A percentile compares a stretch with the other conserved stretches of the same genome.
Conservation (phyloP, 2,113 vertebrate genomes). For the Malurus cyaneus region DNA sequence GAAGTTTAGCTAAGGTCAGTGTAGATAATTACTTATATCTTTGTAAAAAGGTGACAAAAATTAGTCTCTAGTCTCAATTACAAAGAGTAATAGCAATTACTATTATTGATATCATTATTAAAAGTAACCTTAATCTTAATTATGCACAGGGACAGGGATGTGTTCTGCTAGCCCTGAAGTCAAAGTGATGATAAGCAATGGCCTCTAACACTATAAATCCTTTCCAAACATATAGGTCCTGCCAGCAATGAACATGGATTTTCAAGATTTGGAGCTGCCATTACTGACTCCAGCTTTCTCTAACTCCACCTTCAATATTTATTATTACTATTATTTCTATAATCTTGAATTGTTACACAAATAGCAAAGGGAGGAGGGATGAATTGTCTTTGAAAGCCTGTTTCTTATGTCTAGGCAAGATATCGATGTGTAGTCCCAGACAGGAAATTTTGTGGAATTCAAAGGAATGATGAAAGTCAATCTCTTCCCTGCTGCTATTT, state of each 20-base stretch:
- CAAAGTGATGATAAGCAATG: background rate
- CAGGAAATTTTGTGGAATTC: conserved; percentile 48
- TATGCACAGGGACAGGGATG: background rate
- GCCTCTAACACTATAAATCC: background rate
- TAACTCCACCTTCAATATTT: background rate
- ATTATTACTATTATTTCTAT: conserved; percentile 1
- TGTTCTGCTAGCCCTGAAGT: background rate
- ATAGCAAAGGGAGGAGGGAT: background rate
- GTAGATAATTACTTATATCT: background rate
- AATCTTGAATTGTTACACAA: background rate
- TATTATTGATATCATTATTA: background rate
- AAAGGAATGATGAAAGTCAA: conserved; percentile 35
- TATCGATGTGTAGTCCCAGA: background rate
- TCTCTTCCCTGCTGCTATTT: conserved; percentile 47
- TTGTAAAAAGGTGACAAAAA: background rate
- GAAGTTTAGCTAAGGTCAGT: background rate
- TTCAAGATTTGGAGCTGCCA: background rate
- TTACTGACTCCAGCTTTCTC: background rate
- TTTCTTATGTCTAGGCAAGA: conserved; percentile 20
- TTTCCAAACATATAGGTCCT: background rate
- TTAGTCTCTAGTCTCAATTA: background rate
- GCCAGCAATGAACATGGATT: background rate
- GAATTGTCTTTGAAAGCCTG: conserved; percentile 1
- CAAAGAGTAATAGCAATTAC: background rate
- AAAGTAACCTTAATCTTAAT: background rate